Percentiles rank a stretch among this genome's conserved stretches.
These are phyloP conservation scores for Apotomis betuletana DNA, from an alignment of 2,888 invertebrate genomes.

Conservation along the genomic window DNA sequence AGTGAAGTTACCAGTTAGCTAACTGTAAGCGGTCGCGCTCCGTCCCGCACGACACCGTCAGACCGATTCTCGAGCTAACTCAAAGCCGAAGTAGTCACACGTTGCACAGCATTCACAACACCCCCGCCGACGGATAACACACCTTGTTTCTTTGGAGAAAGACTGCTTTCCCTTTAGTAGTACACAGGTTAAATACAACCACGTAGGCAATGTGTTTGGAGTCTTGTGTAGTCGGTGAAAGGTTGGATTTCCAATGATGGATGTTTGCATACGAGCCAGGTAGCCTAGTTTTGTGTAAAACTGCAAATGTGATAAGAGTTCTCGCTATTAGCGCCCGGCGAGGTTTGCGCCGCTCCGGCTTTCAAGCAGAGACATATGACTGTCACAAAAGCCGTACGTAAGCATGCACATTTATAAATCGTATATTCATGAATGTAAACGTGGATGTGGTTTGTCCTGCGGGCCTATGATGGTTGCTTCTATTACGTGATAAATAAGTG, in stretches of 20 bases:
- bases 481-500: too few species aligned
- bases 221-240: not conserved
- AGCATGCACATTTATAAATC: too few species aligned
- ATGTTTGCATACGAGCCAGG: not conserved
- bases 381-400: too few species aligned
- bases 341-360: not conserved
- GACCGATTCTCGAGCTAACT: constrained; percentile 1
- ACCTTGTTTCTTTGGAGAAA: not conserved
- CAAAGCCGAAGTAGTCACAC: not conserved
- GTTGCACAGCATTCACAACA: not conserved
- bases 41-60: not conserved
- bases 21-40: constrained; percentile 5
- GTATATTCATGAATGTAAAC: too few species aligned
- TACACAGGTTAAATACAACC: constrained; percentile 1
- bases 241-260: not conserved
- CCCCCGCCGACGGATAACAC: not conserved
- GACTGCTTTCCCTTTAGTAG: not conserved
- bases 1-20: constrained; percentile 8
- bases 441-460: too few species aligned
- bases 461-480: too few species aligned
- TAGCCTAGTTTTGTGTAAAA: constrained; percentile 6
- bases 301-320: constrained; percentile 27
- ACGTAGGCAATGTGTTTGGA: not conserved
- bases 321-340: constrained; percentile 1
- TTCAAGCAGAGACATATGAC: not conserved